Conservation (phyloP, 2,888 invertebrate genomes). For the Nomada fucata region DNA sequence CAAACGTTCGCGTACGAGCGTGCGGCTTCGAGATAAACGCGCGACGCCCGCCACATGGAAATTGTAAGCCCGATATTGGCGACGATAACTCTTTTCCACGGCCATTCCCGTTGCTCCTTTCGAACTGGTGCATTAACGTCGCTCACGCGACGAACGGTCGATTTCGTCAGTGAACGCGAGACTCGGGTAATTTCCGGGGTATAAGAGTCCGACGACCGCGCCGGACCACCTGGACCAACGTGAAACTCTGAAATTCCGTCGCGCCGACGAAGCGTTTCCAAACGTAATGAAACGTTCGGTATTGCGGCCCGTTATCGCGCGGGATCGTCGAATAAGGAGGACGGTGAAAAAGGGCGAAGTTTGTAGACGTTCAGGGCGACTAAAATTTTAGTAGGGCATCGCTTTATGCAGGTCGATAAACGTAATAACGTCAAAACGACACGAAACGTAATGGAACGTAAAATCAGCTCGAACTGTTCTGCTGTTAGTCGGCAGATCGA, state of each 20-base stretch:
- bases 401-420: too few species aligned
- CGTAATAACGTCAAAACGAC: too few species aligned
- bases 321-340: background rate
- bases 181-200: constrained; percentile 11
- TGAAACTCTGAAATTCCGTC: background rate
- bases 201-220: background rate
- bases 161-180: background rate
- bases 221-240: background rate
- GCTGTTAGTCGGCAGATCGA: too few species aligned
- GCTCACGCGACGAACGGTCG: constrained; percentile 23
- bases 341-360: too few species aligned
- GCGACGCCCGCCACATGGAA: constrained; percentile 6
- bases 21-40: constrained; percentile 28
- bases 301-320: background rate
- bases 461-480: too few species aligned
- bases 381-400: too few species aligned
- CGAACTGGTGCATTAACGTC: constrained; percentile 20
- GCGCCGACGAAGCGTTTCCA: background rate
- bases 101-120: background rate
- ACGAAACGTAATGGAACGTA: too few species aligned
- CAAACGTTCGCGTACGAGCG: constrained; percentile 19
- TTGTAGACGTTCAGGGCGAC: background rate
- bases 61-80: constrained; percentile 17
- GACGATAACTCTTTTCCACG: constrained; percentile 4
- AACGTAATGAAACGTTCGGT: background rate